phyloP scores from a whole-genome alignment of 2,797 vertebrate species.

The Chelonia mydas region DNA sequence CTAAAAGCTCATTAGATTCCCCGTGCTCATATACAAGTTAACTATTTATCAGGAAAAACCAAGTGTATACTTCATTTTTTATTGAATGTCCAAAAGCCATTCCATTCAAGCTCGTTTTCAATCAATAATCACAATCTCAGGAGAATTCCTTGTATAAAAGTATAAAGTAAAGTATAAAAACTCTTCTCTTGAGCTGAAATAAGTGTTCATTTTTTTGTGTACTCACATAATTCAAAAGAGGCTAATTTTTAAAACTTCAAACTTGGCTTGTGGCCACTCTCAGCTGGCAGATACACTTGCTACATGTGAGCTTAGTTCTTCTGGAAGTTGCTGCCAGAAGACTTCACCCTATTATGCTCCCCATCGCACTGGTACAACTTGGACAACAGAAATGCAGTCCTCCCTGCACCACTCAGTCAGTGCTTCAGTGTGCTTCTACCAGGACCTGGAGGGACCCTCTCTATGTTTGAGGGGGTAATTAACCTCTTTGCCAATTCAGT shows the following conservation, averaged over 20 bases:
- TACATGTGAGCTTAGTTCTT: constrained; percentile 71
- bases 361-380: constrained; percentile 10
- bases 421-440: constrained; percentile 73
- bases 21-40: background rate
- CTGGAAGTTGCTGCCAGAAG: constrained; percentile 67
- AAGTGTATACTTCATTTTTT: constrained; percentile 57
- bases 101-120: constrained; percentile 64
- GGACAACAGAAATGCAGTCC: background rate
- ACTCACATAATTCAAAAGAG: constrained; percentile 75
- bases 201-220: constrained; percentile 71
- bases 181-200: constrained; percentile 67
- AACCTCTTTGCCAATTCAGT: background rate
- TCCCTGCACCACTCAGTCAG: constrained; percentile 68
- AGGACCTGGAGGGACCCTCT: constrained; percentile 65
- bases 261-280: constrained; percentile 61
- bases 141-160: constrained; percentile 10
- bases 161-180: constrained; percentile 60
- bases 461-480: constrained; percentile 50
- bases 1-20: constrained; percentile 10
- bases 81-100: constrained; percentile 15
- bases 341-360: constrained; percentile 71
- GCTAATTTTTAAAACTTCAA: constrained; percentile 76
- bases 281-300: constrained; percentile 70
- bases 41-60: constrained; percentile 54
- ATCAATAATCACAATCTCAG: constrained; percentile 57